Evolutionary conservation across 1,140 invertebrate species (phyloP).

Genomic region (Lutraria rhynchaena): DNA sequence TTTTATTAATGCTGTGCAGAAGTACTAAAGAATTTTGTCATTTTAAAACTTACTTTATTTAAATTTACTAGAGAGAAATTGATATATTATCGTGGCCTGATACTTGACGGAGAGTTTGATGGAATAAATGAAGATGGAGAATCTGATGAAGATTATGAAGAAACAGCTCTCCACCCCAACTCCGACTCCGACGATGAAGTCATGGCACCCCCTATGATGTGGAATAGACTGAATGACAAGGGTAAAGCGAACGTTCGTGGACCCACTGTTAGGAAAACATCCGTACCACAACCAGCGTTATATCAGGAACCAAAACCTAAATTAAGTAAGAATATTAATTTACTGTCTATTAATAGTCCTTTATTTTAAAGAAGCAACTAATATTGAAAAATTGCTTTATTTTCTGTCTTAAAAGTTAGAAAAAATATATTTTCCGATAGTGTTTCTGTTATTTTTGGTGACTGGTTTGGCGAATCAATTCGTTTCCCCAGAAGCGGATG

Average conservation of each 20-base stretch:
- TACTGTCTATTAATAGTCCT: too few relatives aligned
- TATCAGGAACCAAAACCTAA: not conserved
- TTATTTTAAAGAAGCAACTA: too few relatives aligned
- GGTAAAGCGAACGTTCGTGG: not conserved
- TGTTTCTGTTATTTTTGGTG: too few relatives aligned
- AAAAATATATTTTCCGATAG: too few relatives aligned
- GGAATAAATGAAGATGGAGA: constrained; percentile 1
- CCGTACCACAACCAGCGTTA: not conserved
- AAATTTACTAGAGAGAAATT: not conserved
- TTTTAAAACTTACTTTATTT: too few relatives aligned
- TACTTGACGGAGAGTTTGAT: not conserved
- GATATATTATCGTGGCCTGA: not conserved
- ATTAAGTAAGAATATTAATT: constrained; percentile 23
- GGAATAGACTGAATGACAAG: not conserved
- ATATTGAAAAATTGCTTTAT: too few relatives aligned
- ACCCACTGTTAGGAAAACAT: constrained; percentile 2
- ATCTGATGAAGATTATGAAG: not conserved
- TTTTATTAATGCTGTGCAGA: too few relatives aligned
- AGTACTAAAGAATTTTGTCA: too few relatives aligned
- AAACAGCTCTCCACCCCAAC: not conserved
- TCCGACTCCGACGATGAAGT: not conserved
- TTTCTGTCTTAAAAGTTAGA: too few relatives aligned
- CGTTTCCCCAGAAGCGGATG: too few relatives aligned
- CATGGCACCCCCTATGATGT: constrained; percentile 15
- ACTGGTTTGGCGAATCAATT: too few relatives aligned